Evolutionary conservation across 37 sponge, comb jelly and placozoan species (phyloP).

Genomic region (Halisarca cf. caerulea): DNA sequence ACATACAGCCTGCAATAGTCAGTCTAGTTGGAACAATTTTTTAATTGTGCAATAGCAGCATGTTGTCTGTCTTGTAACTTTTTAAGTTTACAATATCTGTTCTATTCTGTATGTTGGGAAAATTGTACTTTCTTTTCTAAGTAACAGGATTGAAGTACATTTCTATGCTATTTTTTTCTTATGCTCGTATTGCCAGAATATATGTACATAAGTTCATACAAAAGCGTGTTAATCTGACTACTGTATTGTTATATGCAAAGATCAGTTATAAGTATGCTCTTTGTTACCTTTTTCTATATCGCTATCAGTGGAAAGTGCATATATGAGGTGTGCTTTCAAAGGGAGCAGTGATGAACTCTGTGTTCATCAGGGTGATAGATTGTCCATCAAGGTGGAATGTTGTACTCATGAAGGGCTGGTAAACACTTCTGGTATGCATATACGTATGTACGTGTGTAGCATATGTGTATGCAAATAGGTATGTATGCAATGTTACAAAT

Average conservation of each 20-base stretch:
- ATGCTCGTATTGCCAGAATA: too few relatives aligned
- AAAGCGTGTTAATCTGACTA: too few relatives aligned
- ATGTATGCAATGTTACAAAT: background rate
- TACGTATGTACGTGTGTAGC: background rate
- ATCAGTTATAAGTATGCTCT: background rate
- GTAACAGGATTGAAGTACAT: too few relatives aligned
- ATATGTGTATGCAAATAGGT: background rate
- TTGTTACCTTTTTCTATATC: background rate
- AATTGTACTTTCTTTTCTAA: too few relatives aligned
- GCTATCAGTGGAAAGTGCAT: background rate
- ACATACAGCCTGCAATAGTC: too few relatives aligned
- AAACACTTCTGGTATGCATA: conserved; percentile 24
- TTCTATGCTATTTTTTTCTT: too few relatives aligned
- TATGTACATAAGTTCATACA: too few relatives aligned
- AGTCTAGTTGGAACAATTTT: too few relatives aligned
- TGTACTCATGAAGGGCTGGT: conserved; percentile 40
- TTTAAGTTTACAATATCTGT: too few relatives aligned
- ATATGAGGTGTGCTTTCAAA: background rate
- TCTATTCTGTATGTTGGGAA: too few relatives aligned
- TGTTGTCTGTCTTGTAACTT: too few relatives aligned
- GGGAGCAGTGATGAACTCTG: background rate
- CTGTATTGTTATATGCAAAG: background rate
- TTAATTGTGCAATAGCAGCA: too few relatives aligned
- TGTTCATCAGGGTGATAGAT: conserved; percentile 58
- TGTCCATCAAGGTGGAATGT: conserved; percentile 53